phyloP scores from a whole-genome alignment of 2,797 vertebrate species.

The Enteromius treurensis region DNA sequence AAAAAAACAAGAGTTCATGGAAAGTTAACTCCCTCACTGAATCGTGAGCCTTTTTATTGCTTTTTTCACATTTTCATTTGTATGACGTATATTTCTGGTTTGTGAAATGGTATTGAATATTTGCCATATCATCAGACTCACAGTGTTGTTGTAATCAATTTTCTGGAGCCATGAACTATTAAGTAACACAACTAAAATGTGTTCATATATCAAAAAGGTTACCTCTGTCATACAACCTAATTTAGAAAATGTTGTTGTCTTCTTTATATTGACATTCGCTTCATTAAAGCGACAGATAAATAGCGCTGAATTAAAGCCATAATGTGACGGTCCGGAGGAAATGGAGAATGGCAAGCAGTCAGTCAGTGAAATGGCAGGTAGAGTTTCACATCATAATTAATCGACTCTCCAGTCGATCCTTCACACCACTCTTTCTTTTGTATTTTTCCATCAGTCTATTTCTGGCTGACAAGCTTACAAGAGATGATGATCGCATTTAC shows the following conservation, averaged over 20 bases:
- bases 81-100: not conserved
- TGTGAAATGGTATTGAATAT: too few relatives aligned
- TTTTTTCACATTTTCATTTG: not conserved
- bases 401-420: not conserved
- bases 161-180: not conserved
- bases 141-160: not conserved
- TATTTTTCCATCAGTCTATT: slow-evolving; percentile 52
- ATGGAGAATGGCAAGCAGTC: not conserved
- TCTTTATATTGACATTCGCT: not conserved
- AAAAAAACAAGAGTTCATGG: not conserved
- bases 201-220: not conserved
- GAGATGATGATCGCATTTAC: slow-evolving; percentile 48
- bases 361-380: slow-evolving; percentile 9
- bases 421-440: slow-evolving; percentile 48
- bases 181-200: not conserved
- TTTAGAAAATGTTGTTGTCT: not conserved
- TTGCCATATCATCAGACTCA: not conserved
- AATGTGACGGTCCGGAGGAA: not conserved
- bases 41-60: not conserved
- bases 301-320: not conserved
- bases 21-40: not conserved
- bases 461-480: slow-evolving; percentile 47
- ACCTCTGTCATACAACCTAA: not conserved
- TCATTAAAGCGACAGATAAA: not conserved
- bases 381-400: slow-evolving; percentile 33